These are phyloP conservation scores for Mormyrus hasselquistii DNA, from an alignment of 2,797 vertebrate species.

Conservation along the genomic window DNA sequence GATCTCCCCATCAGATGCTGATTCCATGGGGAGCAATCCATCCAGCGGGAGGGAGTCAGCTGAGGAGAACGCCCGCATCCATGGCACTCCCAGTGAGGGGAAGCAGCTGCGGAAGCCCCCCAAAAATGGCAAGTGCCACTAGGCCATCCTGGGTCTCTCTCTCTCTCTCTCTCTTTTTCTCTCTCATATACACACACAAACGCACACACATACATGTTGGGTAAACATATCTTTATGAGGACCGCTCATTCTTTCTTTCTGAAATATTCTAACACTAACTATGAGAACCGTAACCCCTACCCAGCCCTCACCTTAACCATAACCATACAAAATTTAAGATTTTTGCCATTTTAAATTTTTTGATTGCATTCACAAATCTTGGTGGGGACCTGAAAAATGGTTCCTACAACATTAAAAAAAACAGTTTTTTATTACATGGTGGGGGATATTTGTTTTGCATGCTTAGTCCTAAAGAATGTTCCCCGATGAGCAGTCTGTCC, in stretches of 20 bases:
- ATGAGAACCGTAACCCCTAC: background rate
- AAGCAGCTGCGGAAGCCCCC: constrained; percentile 67
- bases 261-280: background rate
- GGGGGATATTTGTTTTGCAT: background rate
- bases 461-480: background rate
- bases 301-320: background rate
- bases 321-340: background rate
- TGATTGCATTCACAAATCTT: background rate
- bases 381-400: background rate
- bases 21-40: constrained; percentile 85
- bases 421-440: background rate
- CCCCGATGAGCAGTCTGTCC: background rate
- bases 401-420: background rate
- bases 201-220: background rate
- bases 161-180: background rate
- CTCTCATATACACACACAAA: background rate
- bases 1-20: constrained; percentile 84
- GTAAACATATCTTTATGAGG: background rate
- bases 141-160: background rate
- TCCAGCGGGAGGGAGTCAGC: constrained; percentile 82
- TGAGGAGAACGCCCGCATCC: constrained; percentile 72
- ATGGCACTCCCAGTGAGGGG: constrained; percentile 61
- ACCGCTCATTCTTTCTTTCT: background rate
- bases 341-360: background rate
- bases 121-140: constrained; percentile 67